Conservation (phyloP, 2,888 invertebrate species). For the Belgica antarctica region DNA sequence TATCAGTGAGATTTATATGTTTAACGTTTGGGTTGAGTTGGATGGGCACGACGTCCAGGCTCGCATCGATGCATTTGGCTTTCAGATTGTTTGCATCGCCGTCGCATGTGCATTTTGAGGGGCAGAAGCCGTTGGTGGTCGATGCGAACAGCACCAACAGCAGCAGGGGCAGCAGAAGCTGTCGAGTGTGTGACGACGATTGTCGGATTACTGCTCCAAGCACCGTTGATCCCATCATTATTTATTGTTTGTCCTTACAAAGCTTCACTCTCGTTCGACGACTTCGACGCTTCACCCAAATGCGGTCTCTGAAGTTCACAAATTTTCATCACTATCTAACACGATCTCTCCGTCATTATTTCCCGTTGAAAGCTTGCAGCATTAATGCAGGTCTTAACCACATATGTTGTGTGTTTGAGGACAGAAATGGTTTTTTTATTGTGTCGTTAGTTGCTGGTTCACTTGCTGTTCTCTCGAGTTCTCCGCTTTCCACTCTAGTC, state of each 20-base stretch:
- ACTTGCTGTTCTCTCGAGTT: neutral
- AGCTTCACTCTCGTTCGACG: neutral
- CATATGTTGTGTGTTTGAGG: constrained; percentile 19
- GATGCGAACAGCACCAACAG: neutral
- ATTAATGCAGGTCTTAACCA: constrained; percentile 28
- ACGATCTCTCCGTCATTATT: constrained; percentile 3
- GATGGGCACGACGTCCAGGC: constrained; percentile 81
- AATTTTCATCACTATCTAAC: constrained; percentile 33
- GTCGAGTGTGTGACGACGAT: constrained; percentile 21
- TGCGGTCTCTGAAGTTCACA: neutral
- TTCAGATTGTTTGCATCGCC: constrained; percentile 68
- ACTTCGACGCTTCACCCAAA: constrained; percentile 5
- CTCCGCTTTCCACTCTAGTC: constrained; percentile 11
- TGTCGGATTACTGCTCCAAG: constrained; percentile 24
- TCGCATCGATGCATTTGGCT: constrained; percentile 74
- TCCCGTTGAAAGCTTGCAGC: constrained; percentile 2
- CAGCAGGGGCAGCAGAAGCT: neutral
- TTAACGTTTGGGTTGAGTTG: constrained; percentile 84
- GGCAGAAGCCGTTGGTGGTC: constrained; percentile 67
- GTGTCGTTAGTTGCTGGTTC: neutral
- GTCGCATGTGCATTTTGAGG: constrained; percentile 76
- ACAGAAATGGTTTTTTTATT: constrained; percentile 20
- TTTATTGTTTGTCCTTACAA: constrained; percentile 14
- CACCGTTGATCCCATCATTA: constrained; percentile 23
- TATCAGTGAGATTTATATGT: constrained; percentile 79